Conservation (phyloP, 2,888 invertebrate species). For the Synanthedon formicaeformis region DNA sequence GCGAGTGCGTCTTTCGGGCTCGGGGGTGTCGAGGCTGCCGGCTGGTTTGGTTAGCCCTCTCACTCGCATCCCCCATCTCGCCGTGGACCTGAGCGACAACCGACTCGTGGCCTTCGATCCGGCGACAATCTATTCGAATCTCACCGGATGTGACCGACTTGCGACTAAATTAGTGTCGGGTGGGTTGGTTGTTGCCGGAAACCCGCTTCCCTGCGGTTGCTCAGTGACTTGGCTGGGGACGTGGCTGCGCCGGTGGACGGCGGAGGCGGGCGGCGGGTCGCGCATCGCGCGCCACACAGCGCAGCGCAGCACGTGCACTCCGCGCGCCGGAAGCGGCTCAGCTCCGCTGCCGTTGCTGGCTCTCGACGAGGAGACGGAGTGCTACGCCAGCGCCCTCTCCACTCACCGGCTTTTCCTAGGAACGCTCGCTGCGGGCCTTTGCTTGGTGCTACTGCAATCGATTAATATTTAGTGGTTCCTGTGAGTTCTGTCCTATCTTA, state of each 20-base stretch:
- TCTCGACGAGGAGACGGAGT: slow-evolving; percentile 78
- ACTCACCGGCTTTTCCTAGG: slow-evolving; percentile 5
- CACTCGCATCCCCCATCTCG: slow-evolving; percentile 79
- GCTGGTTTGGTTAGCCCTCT: slow-evolving; percentile 77
- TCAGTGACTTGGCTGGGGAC: slow-evolving; percentile 86
- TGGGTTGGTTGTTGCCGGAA: slow-evolving; percentile 81
- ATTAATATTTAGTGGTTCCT: not conserved
- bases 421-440: slow-evolving; percentile 10
- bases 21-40: slow-evolving; percentile 79
- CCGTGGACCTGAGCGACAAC: slow-evolving; percentile 83
- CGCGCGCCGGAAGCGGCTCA: slow-evolving; percentile 23
- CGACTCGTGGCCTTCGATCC: slow-evolving; percentile 78
- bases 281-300: slow-evolving; percentile 27
- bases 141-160: slow-evolving; percentile 83
- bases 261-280: slow-evolving; percentile 77
- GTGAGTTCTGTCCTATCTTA: too few species aligned
- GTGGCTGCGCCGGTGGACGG: slow-evolving; percentile 88
- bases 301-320: slow-evolving; percentile 20
- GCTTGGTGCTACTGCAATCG: slow-evolving; percentile 14
- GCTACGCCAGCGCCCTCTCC: slow-evolving; percentile 80
- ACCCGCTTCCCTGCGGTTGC: slow-evolving; percentile 86
- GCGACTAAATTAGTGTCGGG: slow-evolving; percentile 87
- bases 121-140: slow-evolving; percentile 82
- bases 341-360: slow-evolving; percentile 70
- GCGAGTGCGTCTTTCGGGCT: slow-evolving; percentile 75